These are phyloP conservation scores for Dunckerocampus dactyliophorus DNA, from an alignment of 2,113 vertebrate species.

Conservation along the genomic window DNA sequence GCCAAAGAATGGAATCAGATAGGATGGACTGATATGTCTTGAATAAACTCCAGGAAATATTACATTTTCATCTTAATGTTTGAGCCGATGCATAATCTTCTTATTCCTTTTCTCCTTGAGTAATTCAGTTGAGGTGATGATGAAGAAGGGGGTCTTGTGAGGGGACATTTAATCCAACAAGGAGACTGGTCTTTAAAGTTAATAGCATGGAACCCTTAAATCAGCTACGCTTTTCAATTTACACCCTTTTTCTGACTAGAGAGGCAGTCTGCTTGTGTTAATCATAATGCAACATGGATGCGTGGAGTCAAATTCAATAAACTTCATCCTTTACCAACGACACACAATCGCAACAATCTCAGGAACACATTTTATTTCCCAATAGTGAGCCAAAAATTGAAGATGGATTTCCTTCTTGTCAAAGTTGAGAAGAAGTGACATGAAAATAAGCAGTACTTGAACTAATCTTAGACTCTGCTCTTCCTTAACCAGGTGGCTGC, in stretches of 20 bases:
- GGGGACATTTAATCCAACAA: slow-evolving; percentile 58
- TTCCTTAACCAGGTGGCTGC: slow-evolving; percentile 4
- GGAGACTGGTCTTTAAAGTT: slow-evolving; percentile 34
- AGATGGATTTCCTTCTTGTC: background rate
- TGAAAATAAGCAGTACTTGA: slow-evolving; percentile 1
- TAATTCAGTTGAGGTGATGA: slow-evolving; percentile 19
- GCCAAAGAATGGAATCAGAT: slow-evolving; percentile 42
- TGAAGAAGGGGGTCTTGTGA: slow-evolving; percentile 28
- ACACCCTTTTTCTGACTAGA: slow-evolving; percentile 1
- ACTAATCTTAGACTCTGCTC: slow-evolving; percentile 8
- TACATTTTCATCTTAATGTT: slow-evolving; percentile 28
- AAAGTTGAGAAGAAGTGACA: slow-evolving; percentile 5
- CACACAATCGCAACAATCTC: no score
- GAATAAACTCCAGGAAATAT: slow-evolving; percentile 57
- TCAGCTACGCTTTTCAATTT: background rate
- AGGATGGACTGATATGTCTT: slow-evolving; percentile 34
- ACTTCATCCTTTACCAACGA: no score
- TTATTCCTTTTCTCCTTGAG: slow-evolving; percentile 32
- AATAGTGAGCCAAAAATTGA: background rate
- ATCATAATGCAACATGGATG: slow-evolving; percentile 2
- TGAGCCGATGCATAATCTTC: slow-evolving; percentile 21
- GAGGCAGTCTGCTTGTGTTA: slow-evolving; percentile 26
- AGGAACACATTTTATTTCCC: slow-evolving; percentile 6
- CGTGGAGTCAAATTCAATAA: no score
- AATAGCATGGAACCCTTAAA: slow-evolving; percentile 2